These are phyloP conservation scores for Drosophila colorata DNA, from an alignment of 2,888 invertebrate genomes.

Conservation along the genomic window DNA sequence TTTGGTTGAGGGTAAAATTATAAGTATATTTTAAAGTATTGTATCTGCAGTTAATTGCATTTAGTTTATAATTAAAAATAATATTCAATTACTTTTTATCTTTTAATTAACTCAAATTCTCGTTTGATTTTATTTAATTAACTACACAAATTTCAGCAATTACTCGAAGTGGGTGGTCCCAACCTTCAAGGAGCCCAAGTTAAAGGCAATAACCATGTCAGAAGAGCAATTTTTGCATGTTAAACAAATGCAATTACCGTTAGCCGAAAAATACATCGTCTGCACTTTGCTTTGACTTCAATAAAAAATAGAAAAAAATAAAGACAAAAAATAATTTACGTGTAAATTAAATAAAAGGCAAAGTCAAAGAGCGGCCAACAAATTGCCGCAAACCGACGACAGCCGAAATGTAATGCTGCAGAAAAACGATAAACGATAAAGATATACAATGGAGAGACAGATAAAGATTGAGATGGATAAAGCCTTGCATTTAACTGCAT, in stretches of 20 bases:
- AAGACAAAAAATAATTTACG: slow-evolving; percentile 53
- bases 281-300: slow-evolving; percentile 32
- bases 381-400: slow-evolving; percentile 66
- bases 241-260: slow-evolving; percentile 69
- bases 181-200: slow-evolving; percentile 53
- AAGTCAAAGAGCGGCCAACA: slow-evolving; percentile 52
- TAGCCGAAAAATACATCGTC: slow-evolving; percentile 27
- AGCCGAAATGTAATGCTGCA: slow-evolving; percentile 38
- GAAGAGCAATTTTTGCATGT: slow-evolving; percentile 66
- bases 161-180: slow-evolving; percentile 60
- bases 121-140: slow-evolving; percentile 55
- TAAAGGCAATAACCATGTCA: slow-evolving; percentile 65
- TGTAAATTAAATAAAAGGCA: slow-evolving; percentile 72
- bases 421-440: slow-evolving; percentile 34
- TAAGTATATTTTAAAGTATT: too few species aligned
- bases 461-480: slow-evolving; percentile 36
- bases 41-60: not conserved
- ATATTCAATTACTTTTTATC: slow-evolving; percentile 10
- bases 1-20: not conserved
- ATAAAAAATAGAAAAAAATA: slow-evolving; percentile 28
- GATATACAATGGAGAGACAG: slow-evolving; percentile 29
- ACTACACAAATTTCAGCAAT: slow-evolving; percentile 48
- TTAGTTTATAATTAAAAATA: not conserved
- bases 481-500: slow-evolving; percentile 46
- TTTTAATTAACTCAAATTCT: slow-evolving; percentile 22